These are phyloP conservation scores for Stenichneumon culpator DNA, from an alignment of 2,888 invertebrate genomes.

Conservation along the genomic window DNA sequence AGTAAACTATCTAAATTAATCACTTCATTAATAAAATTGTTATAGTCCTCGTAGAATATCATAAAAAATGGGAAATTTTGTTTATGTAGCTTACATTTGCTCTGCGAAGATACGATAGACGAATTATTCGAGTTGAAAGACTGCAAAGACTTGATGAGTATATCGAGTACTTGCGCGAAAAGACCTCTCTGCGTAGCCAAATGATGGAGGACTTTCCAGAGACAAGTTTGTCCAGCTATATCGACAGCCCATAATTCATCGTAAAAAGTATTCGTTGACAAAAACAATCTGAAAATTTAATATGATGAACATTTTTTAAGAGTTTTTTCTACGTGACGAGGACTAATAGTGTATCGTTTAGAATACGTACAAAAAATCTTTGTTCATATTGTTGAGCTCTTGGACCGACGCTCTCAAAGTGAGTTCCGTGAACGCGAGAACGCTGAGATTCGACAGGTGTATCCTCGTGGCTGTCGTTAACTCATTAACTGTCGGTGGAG, in stretches of 20 bases:
- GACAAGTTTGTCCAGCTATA: conserved; percentile 88
- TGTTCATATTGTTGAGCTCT: conserved; percentile 81
- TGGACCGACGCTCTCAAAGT: conserved; percentile 82
- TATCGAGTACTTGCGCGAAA: conserved; percentile 87
- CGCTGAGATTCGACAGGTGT: conserved; percentile 89
- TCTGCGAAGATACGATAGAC: conserved; percentile 73
- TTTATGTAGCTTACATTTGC: conserved; percentile 67
- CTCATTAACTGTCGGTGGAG: conserved; percentile 86
- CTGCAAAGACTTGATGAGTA: conserved; percentile 86
- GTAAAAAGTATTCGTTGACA: conserved; percentile 88
- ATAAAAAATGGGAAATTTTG: neutral
- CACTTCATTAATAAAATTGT: conserved; percentile 51
- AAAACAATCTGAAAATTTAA: conserved; percentile 86
- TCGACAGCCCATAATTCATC: conserved; percentile 89
- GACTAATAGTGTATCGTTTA: neutral
- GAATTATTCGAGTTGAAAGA: conserved; percentile 72
- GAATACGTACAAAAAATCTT: conserved; percentile 86
- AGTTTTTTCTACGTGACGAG: neutral
- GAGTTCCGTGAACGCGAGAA: conserved; percentile 89
- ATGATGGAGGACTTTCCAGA: conserved; percentile 88
- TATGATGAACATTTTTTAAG: conserved; percentile 4
- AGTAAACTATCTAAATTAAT: conserved; percentile 85
- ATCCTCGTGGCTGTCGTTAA: conserved; percentile 88
- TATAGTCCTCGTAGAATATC: neutral
- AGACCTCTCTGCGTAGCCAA: conserved; percentile 87